These are phyloP conservation scores for Diuraphis noxia DNA, from an alignment of 1,140 invertebrate species.

Conservation along the genomic window DNA sequence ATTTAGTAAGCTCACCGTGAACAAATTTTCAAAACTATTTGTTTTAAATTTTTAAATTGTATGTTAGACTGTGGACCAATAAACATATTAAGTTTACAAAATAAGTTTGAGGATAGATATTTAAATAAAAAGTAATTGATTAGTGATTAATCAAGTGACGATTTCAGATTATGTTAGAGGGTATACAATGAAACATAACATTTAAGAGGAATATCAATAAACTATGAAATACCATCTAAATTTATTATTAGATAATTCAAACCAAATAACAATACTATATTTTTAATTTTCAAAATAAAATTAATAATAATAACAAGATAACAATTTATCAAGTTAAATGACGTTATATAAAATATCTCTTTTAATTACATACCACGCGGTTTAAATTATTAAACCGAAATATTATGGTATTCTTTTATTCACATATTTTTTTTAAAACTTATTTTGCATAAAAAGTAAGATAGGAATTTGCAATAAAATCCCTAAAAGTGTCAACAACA, in stretches of 20 bases:
- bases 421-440: background rate
- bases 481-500: background rate
- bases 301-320: background rate
- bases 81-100: too few species aligned
- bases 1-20: too few species aligned
- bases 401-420: background rate
- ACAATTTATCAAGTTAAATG: background rate
- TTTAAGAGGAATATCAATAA: background rate
- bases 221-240: background rate
- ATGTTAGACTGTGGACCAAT: too few species aligned
- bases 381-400: background rate
- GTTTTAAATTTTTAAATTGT: too few species aligned
- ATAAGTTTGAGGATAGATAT: background rate
- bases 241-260: background rate
- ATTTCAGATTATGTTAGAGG: background rate
- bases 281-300: background rate
- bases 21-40: too few species aligned
- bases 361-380: background rate
- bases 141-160: background rate
- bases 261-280: background rate
- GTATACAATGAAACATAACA: background rate
- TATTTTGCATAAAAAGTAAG: slow-evolving; percentile 1
- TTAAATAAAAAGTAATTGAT: background rate
- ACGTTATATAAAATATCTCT: background rate
- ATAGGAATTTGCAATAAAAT: slow-evolving; percentile 10